A percentile compares a stretch with the other conserved stretches of the same genome.
These are phyloP conservation scores for Caranx ignobilis DNA, from an alignment of 2,113 vertebrate species.

Conservation along the genomic window DNA sequence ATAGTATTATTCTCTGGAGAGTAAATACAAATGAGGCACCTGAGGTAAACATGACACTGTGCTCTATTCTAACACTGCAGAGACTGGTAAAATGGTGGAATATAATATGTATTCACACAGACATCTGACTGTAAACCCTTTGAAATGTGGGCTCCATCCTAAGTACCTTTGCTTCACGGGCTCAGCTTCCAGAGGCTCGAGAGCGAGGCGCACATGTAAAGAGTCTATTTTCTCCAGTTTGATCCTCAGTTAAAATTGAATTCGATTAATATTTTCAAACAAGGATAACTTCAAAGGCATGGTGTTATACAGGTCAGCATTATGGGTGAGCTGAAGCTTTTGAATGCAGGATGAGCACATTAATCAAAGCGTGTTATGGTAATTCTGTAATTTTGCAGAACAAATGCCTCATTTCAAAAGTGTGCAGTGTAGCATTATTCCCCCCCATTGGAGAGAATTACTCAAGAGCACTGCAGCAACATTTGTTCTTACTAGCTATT, in stretches of 20 bases:
- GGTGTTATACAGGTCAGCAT: slow-evolving; percentile 47
- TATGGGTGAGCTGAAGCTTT: slow-evolving; percentile 41
- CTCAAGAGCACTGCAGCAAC: slow-evolving; percentile 48
- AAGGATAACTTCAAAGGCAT: slow-evolving; percentile 64
- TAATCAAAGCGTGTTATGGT: slow-evolving; percentile 63
- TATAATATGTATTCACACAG: slow-evolving; percentile 36
- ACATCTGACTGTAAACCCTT: slow-evolving; percentile 51
- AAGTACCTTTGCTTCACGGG: slow-evolving; percentile 17
- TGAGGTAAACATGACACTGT: not conserved
- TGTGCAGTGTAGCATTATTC: slow-evolving; percentile 31
- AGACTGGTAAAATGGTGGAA: slow-evolving; percentile 27
- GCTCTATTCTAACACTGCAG: slow-evolving; percentile 8
- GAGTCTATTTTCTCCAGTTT: slow-evolving; percentile 47
- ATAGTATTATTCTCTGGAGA: not conserved
- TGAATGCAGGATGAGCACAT: slow-evolving; percentile 17
- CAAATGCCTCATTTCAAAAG: slow-evolving; percentile 54
- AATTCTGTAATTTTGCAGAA: slow-evolving; percentile 50
- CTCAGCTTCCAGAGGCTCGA: slow-evolving; percentile 22
- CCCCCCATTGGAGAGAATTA: slow-evolving; percentile 41
- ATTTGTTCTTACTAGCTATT: slow-evolving; percentile 54
- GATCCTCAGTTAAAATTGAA: slow-evolving; percentile 53
- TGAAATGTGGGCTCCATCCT: slow-evolving; percentile 54
- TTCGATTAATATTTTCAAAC: slow-evolving; percentile 58
- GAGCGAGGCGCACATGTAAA: slow-evolving; percentile 23
- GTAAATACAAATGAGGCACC: not conserved